Evolutionary conservation across 2,888 invertebrate species (phyloP).

Genomic region (Tipula helvola): DNA sequence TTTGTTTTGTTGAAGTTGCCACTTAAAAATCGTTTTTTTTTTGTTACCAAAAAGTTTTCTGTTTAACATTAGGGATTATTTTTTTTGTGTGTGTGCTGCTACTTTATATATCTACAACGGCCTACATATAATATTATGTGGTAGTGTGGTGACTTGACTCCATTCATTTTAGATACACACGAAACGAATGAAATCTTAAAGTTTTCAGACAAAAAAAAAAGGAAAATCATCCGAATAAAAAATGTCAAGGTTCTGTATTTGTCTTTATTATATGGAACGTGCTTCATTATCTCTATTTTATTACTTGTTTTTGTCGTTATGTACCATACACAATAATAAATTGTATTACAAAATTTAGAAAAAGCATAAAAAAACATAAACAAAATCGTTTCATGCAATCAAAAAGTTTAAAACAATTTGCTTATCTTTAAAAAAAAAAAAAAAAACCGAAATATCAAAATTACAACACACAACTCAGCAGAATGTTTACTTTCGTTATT

Average conservation of each 20-base stretch:
- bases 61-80: not conserved
- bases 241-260: not conserved
- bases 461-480: not conserved
- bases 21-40: not conserved
- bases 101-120: not conserved
- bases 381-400: not conserved
- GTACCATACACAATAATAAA: no score
- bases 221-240: not conserved
- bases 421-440: not conserved
- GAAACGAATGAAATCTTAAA: not conserved
- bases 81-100: not conserved
- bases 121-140: not conserved
- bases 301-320: not conserved
- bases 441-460: not conserved
- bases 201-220: not conserved
- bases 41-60: not conserved
- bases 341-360: not conserved
- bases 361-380: not conserved
- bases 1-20: not conserved
- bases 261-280: not conserved
- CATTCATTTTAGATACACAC: not conserved
- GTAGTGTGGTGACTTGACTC: not conserved
- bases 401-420: not conserved
- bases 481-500: not conserved
- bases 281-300: not conserved